phyloP scores from a whole-genome alignment of 92 coral and sea anemone genomes.

The Zoanthus solanderi region DNA sequence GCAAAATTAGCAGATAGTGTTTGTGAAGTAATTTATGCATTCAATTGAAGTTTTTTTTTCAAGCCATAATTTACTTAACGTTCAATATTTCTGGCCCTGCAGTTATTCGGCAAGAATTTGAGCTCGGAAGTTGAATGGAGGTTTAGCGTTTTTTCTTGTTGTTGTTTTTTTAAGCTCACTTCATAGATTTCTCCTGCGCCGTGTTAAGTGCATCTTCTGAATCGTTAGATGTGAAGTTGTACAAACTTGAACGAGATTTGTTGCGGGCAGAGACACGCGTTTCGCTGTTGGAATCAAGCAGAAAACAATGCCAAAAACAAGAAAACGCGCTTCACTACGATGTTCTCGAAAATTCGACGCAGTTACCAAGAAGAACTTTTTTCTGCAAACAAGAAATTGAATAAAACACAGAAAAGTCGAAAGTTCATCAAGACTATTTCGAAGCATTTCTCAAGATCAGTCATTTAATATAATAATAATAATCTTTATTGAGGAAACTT shows the following conservation, averaged over 20 bases:
- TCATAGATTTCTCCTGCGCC: background rate
- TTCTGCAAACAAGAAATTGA: slow-evolving; percentile 62
- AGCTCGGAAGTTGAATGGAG: background rate
- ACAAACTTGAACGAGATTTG: slow-evolving; percentile 49
- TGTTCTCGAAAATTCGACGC: slow-evolving; percentile 56
- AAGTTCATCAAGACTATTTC: slow-evolving; percentile 54
- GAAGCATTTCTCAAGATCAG: slow-evolving; percentile 69
- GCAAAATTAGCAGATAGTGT: background rate
- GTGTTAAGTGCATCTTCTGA: background rate
- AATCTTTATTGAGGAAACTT: too few relatives aligned
- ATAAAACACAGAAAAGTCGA: slow-evolving; percentile 53
- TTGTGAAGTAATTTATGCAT: background rate
- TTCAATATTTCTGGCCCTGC: background rate
- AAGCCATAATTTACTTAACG: background rate
- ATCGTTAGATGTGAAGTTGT: slow-evolving; percentile 27
- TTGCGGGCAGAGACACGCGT: slow-evolving; percentile 48
- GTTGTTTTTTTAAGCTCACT: background rate
- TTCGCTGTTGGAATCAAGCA: slow-evolving; percentile 26
- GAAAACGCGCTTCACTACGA: slow-evolving; percentile 30
- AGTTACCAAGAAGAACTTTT: slow-evolving; percentile 65
- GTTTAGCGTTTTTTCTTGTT: background rate
- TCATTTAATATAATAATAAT: background rate
- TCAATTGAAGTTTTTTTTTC: background rate
- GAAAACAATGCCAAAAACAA: slow-evolving; percentile 21
- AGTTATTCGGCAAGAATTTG: background rate